Conservation (phyloP, 2,113 vertebrate species). For the Colossoma macropomum region DNA sequence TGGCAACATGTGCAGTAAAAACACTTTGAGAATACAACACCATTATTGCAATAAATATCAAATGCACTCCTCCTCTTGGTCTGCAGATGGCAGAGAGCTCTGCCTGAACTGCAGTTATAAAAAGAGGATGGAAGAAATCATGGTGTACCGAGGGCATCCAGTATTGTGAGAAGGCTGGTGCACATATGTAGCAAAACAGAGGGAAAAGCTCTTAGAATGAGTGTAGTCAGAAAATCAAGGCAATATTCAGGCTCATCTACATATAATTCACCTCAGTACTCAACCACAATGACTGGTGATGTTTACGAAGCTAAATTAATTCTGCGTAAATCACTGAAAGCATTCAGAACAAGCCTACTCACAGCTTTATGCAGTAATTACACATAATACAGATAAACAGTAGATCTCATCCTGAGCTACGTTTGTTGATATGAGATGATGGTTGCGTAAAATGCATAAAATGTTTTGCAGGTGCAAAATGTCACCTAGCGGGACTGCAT, state of each 20-base stretch:
- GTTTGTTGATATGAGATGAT: too few relatives aligned
- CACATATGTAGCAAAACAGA: not conserved
- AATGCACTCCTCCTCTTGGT: not conserved
- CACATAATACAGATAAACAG: not conserved
- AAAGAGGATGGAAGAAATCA: not conserved
- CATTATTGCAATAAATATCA: conserved; percentile 1
- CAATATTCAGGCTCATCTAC: not conserved
- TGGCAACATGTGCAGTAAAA: conserved; percentile 2
- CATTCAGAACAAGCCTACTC: too few relatives aligned
- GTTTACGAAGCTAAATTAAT: not conserved
- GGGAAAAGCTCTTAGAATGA: not conserved
- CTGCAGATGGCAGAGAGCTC: conserved; percentile 12
- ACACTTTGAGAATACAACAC: not conserved
- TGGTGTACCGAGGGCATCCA: not conserved
- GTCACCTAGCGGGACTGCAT: not conserved
- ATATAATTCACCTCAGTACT: not conserved
- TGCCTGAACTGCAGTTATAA: not conserved
- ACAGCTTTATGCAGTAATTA: not conserved
- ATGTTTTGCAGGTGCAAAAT: too few relatives aligned
- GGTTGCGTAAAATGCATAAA: too few relatives aligned
- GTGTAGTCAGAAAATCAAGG: not conserved
- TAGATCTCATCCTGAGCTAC: not conserved
- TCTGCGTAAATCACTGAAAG: too few relatives aligned
- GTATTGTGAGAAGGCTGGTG: not conserved
- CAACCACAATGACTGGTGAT: not conserved